Evolutionary conservation across 2,888 invertebrate species (phyloP).

Genomic region (Dascillus cervinus): DNA sequence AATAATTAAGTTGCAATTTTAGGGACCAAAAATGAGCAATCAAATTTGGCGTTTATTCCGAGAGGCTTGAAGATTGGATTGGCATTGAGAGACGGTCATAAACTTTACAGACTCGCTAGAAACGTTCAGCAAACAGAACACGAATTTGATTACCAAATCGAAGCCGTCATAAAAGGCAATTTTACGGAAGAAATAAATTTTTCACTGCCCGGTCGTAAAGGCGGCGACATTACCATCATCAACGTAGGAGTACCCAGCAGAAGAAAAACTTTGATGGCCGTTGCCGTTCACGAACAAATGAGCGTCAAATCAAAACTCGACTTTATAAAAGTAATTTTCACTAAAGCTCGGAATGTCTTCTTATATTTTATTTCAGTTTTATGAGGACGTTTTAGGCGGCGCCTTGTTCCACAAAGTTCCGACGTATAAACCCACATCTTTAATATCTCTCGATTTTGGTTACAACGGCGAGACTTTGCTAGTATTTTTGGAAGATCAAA

Average conservation of each 20-base stretch:
- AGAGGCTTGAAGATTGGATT: conserved; percentile 33
- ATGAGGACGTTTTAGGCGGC: conserved; percentile 40
- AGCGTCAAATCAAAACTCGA: conserved; percentile 33
- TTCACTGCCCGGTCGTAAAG: conserved; percentile 27
- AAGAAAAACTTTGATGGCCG: conserved; percentile 35
- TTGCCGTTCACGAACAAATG: conserved; percentile 34
- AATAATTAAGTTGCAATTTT: no score
- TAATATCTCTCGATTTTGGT: conserved; percentile 39
- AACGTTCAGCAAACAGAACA: conserved; percentile 18
- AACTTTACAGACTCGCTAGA: conserved; percentile 28
- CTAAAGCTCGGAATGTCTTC: neutral
- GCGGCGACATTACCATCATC: conserved; percentile 34
- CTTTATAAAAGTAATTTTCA: conserved; percentile 34
- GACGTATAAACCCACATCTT: conserved; percentile 43
- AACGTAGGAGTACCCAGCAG: conserved; percentile 19
- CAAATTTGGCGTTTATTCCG: conserved; percentile 35
- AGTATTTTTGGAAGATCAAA: conserved; percentile 42
- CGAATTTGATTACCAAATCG: conserved; percentile 19
- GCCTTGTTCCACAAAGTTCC: conserved; percentile 47
- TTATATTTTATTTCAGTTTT: conserved; percentile 31
- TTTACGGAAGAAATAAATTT: conserved; percentile 26
- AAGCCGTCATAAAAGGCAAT: conserved; percentile 25
- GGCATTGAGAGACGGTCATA: conserved; percentile 35
- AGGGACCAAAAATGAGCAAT: no score
- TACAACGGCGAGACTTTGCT: conserved; percentile 45